Conservation (phyloP, 2,113 vertebrate species). For the Paramormyrops kingsleyae region DNA sequence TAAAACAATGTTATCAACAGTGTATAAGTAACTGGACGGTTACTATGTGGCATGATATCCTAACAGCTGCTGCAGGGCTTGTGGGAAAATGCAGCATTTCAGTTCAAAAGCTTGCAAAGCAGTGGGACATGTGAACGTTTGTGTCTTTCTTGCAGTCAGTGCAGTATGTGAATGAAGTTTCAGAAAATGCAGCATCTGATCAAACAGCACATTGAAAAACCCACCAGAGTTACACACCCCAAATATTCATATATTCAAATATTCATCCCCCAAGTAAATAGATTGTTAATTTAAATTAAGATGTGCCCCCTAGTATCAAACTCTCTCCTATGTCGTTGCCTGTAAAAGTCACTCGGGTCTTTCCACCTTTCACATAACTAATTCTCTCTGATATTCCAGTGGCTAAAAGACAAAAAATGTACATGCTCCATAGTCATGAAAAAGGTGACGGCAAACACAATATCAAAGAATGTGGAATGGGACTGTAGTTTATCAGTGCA, state of each 20-base stretch:
- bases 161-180: not conserved
- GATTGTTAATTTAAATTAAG: not conserved
- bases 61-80: not conserved
- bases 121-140: not conserved
- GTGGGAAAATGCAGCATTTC: not conserved
- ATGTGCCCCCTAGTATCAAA: not conserved
- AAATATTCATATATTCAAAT: not conserved
- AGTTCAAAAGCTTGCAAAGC: not conserved
- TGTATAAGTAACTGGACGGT: not conserved
- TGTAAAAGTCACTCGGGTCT: not conserved
- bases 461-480: not conserved
- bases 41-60: not conserved
- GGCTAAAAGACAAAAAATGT: not conserved
- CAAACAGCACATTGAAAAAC: not conserved
- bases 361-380: not conserved
- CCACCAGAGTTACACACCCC: not conserved
- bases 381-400: not conserved
- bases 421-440: not conserved
- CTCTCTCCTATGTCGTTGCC: not conserved
- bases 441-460: not conserved
- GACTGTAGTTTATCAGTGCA: not conserved
- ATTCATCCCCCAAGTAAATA: not conserved
- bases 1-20: not conserved
- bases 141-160: not conserved
- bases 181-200: not conserved